Evolutionary conservation across 1,140 invertebrate genomes (phyloP).

Genomic region (Aphis gossypii): DNA sequence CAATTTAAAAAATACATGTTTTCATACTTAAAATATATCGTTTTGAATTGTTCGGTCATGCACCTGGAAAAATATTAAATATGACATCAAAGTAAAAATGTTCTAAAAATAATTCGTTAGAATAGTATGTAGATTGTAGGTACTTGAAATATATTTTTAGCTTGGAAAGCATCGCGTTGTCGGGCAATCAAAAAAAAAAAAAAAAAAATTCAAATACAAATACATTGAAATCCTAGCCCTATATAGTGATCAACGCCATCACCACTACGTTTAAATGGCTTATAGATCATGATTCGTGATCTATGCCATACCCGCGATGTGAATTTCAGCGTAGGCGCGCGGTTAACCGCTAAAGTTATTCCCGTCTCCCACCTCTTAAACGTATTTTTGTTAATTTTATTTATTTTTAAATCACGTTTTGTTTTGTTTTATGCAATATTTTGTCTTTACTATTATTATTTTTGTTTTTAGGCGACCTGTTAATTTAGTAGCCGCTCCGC

Average conservation of each 20-base stretch:
- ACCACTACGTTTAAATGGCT: too few relatives aligned
- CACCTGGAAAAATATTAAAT: not conserved
- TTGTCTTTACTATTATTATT: slow-evolving; percentile 10
- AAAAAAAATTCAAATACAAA: not conserved
- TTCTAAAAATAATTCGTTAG: not conserved
- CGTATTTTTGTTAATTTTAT: not conserved
- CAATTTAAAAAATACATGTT: not conserved
- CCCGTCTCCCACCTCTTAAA: not conserved
- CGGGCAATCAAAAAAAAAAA: not conserved
- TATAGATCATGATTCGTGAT: too few relatives aligned
- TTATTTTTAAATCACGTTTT: not conserved
- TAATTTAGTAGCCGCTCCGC: slow-evolving; percentile 52
- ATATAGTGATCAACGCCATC: not conserved
- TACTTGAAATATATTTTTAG: not conserved
- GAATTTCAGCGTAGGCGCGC: too few relatives aligned
- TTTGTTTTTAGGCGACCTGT: slow-evolving; percentile 53
- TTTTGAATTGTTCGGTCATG: not conserved
- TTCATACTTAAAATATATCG: too few relatives aligned
- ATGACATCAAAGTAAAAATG: too few relatives aligned
- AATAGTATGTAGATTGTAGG: not conserved
- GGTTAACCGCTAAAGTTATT: not conserved
- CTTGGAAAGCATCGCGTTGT: not conserved
- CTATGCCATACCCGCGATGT: too few relatives aligned
- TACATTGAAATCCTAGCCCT: not conserved
- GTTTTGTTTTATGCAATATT: not conserved